Conservation (phyloP, 2,888 invertebrate genomes). For the Pheosia tremula region DNA sequence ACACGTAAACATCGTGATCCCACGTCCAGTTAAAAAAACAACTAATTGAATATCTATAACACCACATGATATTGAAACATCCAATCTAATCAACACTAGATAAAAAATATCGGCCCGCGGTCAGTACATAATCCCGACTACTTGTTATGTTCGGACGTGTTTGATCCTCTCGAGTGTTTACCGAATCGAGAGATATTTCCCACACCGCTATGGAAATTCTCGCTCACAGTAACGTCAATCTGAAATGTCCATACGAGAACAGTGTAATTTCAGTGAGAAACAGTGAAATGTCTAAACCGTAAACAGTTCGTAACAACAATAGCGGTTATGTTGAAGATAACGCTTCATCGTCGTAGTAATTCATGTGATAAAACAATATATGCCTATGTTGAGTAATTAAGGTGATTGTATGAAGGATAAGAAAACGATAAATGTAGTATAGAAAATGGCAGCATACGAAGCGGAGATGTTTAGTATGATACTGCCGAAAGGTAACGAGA, state of each 20-base stretch:
- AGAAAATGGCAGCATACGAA: constrained; percentile 11
- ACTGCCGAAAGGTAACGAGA: constrained; percentile 31
- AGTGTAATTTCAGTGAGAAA: not conserved
- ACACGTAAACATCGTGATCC: constrained; percentile 31
- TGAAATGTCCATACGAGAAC: not conserved
- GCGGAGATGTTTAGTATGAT: constrained; percentile 41
- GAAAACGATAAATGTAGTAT: constrained; percentile 7
- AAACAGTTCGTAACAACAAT: too few relatives aligned
- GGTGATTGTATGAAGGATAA: not conserved
- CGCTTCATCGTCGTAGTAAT: not conserved
- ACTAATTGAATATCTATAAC: constrained; percentile 25
- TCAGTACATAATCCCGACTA: constrained; percentile 25
- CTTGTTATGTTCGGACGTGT: constrained; percentile 25
- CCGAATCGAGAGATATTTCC: not conserved
- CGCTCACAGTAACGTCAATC: not conserved
- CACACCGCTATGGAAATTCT: not conserved
- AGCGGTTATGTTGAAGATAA: not conserved
- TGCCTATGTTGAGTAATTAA: not conserved
- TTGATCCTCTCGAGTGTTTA: not conserved
- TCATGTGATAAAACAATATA: not conserved
- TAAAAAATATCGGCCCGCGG: constrained; percentile 29
- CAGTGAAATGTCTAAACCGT: not conserved
- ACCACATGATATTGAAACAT: constrained; percentile 29
- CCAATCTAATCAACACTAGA: constrained; percentile 39
- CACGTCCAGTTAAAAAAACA: constrained; percentile 23